Evolutionary conservation across 2,797 vertebrate genomes (phyloP), one percentile per base, ranked within the genome.

Genomic region (Pseudotriccus pelzelni): DNA sequence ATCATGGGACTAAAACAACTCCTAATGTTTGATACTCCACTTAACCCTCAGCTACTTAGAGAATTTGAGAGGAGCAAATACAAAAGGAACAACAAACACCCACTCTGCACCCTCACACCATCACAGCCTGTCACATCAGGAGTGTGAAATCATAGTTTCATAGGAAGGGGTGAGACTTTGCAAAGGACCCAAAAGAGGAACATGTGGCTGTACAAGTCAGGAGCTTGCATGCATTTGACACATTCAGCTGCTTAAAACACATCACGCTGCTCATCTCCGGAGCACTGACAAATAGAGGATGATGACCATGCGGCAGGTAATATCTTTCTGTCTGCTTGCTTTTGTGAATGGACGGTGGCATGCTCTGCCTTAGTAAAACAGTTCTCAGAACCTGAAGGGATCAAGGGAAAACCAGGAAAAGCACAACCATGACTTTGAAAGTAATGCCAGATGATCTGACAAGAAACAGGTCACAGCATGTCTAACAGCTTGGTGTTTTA

Each of bases 11-110:
- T 70, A 36, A 23, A 81, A 78, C 60, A 80, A 92, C 50, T 89
- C 74, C 59, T 76, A 67, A 80, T 60, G 74, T 92, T 89, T 95
- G 81, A 87, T 90, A 82, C 64, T 81, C 76, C 87, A 73, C 63
- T 89, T 97, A 95, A 92, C 70, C 80, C 52, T 41, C 86, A 79
- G 63, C 55, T 85, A 44, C 84, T 43, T 27, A 69, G 60, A 60
- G 22, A 63, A 76, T 84, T 75, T 66, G 53, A 89, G 59, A 93
- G 41, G 39, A 90, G 49, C 8, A 84, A 79, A 90, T 27, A 73
- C 62, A 82, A 67, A 70, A 79, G 36, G 87, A 44, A 56, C 66
- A 88, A 69, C 19, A 73, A 91, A 86, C 55, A 32, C 27, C 53
- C 28, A 43, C 78, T 86, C 83, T 67, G 69, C 27, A 86, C 55